A percentile compares a stretch with the other conserved stretches of the same genome.
Evolutionary conservation across 2,888 invertebrate genomes (phyloP).

Genomic region (Graphium colonna): DNA sequence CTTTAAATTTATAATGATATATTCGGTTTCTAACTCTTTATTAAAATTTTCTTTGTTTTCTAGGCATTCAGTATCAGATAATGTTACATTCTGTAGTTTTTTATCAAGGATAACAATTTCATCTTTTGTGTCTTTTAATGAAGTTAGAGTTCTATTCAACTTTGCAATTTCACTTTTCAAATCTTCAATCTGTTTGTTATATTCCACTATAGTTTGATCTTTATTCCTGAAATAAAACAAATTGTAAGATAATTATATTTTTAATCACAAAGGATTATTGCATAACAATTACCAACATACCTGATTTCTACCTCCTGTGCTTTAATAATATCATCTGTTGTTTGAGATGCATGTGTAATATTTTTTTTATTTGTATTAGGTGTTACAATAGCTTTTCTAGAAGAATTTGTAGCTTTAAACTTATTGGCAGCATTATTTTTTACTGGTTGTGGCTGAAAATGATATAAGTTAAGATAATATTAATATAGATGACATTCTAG

Average conservation of each 20-base stretch:
- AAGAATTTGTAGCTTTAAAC: slow-evolving; percentile 41
- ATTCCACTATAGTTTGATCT: slow-evolving; percentile 64
- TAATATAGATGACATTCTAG: no score
- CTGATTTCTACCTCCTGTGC: slow-evolving; percentile 71
- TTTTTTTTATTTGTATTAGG: slow-evolving; percentile 32
- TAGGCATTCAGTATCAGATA: slow-evolving; percentile 25
- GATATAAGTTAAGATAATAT: neutral
- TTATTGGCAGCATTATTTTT: slow-evolving; percentile 39
- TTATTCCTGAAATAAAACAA: slow-evolving; percentile 55
- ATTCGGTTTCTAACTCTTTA: slow-evolving; percentile 19
- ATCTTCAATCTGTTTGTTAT: slow-evolving; percentile 68
- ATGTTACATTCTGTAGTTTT: slow-evolving; percentile 38
- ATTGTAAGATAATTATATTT: neutral
- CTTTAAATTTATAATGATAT: slow-evolving; percentile 43
- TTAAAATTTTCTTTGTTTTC: slow-evolving; percentile 20
- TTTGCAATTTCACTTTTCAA: slow-evolving; percentile 55
- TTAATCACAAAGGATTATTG: neutral
- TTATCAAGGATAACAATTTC: slow-evolving; percentile 39
- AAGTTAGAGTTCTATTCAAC: slow-evolving; percentile 38
- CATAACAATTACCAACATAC: slow-evolving; percentile 34
- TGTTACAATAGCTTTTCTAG: slow-evolving; percentile 40
- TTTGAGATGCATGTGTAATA: slow-evolving; percentile 35
- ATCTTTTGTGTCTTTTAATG: slow-evolving; percentile 32
- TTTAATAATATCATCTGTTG: slow-evolving; percentile 57
- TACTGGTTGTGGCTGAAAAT: slow-evolving; percentile 57